Percentiles rank a stretch among this genome's conserved stretches.
phyloP scores from a whole-genome alignment of 2,888 invertebrate genomes.

The Horisme vitalbata region DNA sequence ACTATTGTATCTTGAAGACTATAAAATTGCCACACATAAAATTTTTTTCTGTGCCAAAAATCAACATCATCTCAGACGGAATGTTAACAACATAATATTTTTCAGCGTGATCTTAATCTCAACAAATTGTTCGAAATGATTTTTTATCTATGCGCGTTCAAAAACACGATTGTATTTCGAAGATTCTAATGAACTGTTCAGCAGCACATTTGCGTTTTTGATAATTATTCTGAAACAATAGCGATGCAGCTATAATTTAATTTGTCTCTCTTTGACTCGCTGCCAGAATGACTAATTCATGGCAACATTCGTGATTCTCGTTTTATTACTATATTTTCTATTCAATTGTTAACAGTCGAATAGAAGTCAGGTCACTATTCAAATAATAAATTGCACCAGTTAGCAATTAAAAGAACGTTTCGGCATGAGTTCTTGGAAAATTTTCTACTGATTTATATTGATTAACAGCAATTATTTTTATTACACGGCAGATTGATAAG shows the following conservation, averaged over 20 bases:
- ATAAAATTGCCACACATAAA: conserved; percentile 72
- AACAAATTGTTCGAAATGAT: conserved; percentile 73
- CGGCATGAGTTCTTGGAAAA: conserved; percentile 20
- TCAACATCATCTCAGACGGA: conserved; percentile 69
- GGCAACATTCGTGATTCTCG: conserved; percentile 59
- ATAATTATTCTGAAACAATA: conserved; percentile 67
- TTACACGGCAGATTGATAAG: too few species aligned
- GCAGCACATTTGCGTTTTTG: conserved; percentile 55
- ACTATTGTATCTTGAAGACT: conserved; percentile 66
- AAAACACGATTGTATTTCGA: conserved; percentile 50
- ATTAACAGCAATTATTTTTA: conserved; percentile 12
- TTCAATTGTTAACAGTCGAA: conserved; percentile 54
- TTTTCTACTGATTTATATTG: conserved; percentile 25
- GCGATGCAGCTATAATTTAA: conserved; percentile 66
- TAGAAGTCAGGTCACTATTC: conserved; percentile 45
- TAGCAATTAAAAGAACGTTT: conserved; percentile 25
- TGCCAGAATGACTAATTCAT: conserved; percentile 78
- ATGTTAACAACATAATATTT: conserved; percentile 79
- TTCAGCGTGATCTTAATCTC: conserved; percentile 70
- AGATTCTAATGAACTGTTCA: conserved; percentile 15
- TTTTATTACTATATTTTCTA: conserved; percentile 64
- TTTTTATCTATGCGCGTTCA: conserved; percentile 63
- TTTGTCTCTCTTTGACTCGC: conserved; percentile 66
- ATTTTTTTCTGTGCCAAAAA: conserved; percentile 73
- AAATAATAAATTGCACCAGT: conserved; percentile 42